phyloP scores from a whole-genome alignment of 2,113 vertebrate species.

The Bubo scandiacus region DNA sequence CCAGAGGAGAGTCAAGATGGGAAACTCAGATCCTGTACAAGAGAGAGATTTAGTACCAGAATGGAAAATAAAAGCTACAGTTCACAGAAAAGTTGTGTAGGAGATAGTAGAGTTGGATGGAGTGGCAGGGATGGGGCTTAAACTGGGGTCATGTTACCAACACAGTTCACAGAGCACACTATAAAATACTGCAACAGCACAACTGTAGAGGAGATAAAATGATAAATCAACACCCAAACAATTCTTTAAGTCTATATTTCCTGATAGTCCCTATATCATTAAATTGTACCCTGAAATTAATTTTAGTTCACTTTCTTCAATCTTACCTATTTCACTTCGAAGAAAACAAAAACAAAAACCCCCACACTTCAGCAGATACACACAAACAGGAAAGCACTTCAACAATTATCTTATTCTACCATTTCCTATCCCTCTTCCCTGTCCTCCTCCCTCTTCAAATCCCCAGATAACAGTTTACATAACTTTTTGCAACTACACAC shows the following conservation, averaged over 20 bases:
- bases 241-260: not conserved
- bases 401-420: not conserved
- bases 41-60: not conserved
- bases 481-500: not conserved
- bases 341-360: not conserved
- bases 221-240: not conserved
- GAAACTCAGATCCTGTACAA: not conserved
- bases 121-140: rapidly evolving
- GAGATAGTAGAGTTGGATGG: not conserved
- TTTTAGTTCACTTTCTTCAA: not conserved
- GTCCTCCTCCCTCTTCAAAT: not conserved
- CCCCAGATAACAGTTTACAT: not conserved
- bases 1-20: not conserved
- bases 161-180: not conserved
- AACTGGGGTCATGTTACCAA: not conserved
- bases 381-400: not conserved
- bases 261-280: not conserved
- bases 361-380: not conserved
- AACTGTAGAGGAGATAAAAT: not conserved
- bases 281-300: not conserved
- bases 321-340: not conserved
- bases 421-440: not conserved
- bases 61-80: not conserved
- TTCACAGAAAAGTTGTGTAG: not conserved
- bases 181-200: not conserved